These are phyloP conservation scores for Lepilemur ruficaudatus DNA, from an alignment of 2,797 vertebrate genomes.

Conservation along the genomic window DNA sequence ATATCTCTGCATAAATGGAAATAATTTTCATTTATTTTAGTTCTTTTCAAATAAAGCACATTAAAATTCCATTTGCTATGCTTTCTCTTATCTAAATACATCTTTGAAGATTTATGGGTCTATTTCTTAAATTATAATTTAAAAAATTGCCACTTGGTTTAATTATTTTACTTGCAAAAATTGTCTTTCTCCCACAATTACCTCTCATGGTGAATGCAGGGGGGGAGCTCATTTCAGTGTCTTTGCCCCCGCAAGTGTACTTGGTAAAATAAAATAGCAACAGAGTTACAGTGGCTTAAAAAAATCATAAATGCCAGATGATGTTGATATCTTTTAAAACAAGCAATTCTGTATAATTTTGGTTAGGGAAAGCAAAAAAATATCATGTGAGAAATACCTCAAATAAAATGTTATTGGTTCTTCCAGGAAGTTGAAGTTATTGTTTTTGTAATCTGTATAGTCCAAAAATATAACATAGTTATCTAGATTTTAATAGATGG, in stretches of 20 bases:
- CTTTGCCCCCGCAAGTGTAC: not conserved
- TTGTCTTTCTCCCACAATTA: not conserved
- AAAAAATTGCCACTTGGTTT: not conserved
- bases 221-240: not conserved
- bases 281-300: not conserved
- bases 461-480: not conserved
- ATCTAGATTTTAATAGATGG: not conserved
- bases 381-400: not conserved
- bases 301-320: not conserved
- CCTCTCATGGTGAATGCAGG: not conserved
- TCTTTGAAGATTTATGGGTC: slow-evolving; percentile 33
- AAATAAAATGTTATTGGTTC: not conserved
- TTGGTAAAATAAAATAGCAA: not conserved
- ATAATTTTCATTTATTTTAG: slow-evolving; percentile 14
- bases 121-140: slow-evolving; percentile 33
- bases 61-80: slow-evolving; percentile 26
- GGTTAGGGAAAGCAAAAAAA: not conserved
- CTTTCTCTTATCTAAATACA: not conserved
- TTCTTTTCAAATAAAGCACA: slow-evolving; percentile 38
- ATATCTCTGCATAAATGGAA: not conserved
- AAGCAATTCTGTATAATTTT: not conserved
- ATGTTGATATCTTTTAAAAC: not conserved
- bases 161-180: not conserved
- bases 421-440: not conserved
- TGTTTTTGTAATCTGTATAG: not conserved